Percentiles rank a stretch among this genome's conserved stretches.
These are phyloP conservation scores for Flabesymbios commensalis DNA, from an alignment of 2,888 invertebrate genomes.

Conservation along the genomic window DNA sequence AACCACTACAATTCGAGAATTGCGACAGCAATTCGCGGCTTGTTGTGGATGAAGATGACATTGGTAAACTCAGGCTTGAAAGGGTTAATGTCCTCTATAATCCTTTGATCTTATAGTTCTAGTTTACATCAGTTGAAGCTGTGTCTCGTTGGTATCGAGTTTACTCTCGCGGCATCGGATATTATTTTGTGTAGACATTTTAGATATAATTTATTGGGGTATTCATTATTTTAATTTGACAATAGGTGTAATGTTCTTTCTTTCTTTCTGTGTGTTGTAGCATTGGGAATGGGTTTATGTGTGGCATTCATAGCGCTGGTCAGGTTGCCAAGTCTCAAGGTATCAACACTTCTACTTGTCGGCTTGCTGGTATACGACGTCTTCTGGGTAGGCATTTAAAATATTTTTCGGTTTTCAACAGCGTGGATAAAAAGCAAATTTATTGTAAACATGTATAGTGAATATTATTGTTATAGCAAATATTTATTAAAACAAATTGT, in stretches of 20 bases:
- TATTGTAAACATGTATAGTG: neutral
- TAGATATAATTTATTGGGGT: neutral
- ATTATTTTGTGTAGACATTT: too few relatives aligned
- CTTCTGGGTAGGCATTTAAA: slow-evolving; percentile 76
- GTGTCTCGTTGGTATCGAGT: too few relatives aligned
- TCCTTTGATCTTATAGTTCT: too few relatives aligned
- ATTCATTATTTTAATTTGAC: neutral
- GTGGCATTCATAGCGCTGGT: slow-evolving; percentile 98
- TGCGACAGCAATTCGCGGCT: too few relatives aligned
- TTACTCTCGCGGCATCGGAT: too few relatives aligned
- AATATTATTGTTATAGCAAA: neutral
- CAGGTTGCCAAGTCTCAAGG: slow-evolving; percentile 91
- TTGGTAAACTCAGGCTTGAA: too few relatives aligned
- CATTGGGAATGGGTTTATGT: slow-evolving; percentile 97
- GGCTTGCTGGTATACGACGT: slow-evolving; percentile 91
- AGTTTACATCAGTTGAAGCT: too few relatives aligned
- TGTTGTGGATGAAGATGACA: too few relatives aligned
- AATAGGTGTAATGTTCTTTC: neutral
- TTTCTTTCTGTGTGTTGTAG: slow-evolving; percentile 62
- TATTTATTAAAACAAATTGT: too few relatives aligned
- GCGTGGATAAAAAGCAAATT: neutral
- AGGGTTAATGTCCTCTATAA: too few relatives aligned
- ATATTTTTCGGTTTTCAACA: neutral
- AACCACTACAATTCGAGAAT: too few relatives aligned
- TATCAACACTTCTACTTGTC: slow-evolving; percentile 89